A percentile compares a stretch with the other conserved stretches of the same genome.
Evolutionary conservation across 2,888 invertebrate genomes (phyloP).

Genomic region (Cheilosia soror): DNA sequence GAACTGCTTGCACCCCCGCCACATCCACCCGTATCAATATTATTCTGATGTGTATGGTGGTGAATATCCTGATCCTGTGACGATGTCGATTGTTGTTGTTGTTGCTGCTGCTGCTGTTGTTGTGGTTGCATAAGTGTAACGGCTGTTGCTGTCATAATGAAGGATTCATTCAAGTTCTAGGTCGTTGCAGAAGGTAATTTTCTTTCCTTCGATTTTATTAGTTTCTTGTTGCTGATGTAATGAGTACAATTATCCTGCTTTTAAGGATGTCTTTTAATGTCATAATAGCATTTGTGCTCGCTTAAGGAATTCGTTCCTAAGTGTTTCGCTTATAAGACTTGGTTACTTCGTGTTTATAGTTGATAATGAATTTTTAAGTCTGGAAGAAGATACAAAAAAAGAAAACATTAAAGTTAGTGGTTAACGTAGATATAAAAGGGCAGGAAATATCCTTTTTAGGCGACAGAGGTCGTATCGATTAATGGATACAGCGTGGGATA

Average conservation of each 20-base stretch:
- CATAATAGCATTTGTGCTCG: constrained; percentile 36
- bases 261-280: constrained; percentile 32
- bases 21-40: constrained; percentile 77
- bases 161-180: constrained; percentile 76
- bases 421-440: neutral
- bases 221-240: constrained; percentile 2
- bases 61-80: constrained; percentile 72
- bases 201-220: constrained; percentile 12
- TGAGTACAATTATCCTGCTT: constrained; percentile 22
- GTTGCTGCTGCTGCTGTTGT: constrained; percentile 63
- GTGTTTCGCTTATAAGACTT: neutral
- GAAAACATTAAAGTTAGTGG: neutral
- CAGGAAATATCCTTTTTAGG: neutral
- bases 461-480: neutral
- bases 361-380: constrained; percentile 49
- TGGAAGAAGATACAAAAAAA: constrained; percentile 42
- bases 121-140: constrained; percentile 60
- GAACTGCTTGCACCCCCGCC: constrained; percentile 78
- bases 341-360: constrained; percentile 6
- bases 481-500: no score
- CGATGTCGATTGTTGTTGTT: constrained; percentile 69
- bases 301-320: constrained; percentile 4
- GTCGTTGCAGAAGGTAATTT: constrained; percentile 40
- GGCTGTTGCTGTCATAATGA: constrained; percentile 79
- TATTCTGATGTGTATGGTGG: constrained; percentile 62